phyloP scores from a whole-genome alignment of 2,888 invertebrate species.

The Pollenia griseotomentosa region DNA sequence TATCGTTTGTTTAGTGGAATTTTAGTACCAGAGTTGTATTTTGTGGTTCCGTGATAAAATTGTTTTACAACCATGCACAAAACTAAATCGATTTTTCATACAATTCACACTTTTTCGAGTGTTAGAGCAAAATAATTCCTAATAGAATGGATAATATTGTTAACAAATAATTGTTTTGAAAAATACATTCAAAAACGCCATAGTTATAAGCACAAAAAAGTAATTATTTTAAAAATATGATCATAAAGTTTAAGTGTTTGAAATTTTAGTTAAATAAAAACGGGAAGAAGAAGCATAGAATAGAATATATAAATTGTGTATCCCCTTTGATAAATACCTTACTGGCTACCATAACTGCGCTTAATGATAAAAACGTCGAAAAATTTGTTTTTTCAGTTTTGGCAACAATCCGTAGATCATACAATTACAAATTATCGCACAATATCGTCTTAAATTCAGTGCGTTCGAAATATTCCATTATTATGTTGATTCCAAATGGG shows the following conservation, averaged over 20 bases:
- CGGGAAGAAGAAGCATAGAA: constrained; percentile 45
- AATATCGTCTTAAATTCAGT: neutral
- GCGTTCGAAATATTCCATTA: neutral
- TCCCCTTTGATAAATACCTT: constrained; percentile 63
- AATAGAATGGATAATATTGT: constrained; percentile 26
- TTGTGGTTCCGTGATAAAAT: rapidly evolving
- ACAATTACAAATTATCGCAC: neutral
- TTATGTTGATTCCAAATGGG: constrained; percentile 44
- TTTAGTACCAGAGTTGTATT: constrained; percentile 33
- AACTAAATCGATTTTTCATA: constrained; percentile 63
- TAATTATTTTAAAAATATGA: neutral
- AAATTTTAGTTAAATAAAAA: constrained; percentile 23
- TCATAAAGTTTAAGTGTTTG: neutral
- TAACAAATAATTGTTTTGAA: constrained; percentile 23
- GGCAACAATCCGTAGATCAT: neutral
- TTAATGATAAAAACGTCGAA: constrained; percentile 34
- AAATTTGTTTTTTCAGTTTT: neutral
- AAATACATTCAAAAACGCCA: neutral
- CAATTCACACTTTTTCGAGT: constrained; percentile 55
- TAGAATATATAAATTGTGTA: constrained; percentile 69
- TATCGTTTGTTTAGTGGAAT: neutral
- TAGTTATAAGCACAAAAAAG: constrained; percentile 9
- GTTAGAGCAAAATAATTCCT: constrained; percentile 47
- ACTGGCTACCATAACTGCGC: constrained; percentile 25
- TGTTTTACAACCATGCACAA: constrained; percentile 36